A percentile compares a stretch with the other conserved stretches of the same genome.
phyloP scores from a whole-genome alignment of 2,888 invertebrate genomes.

The Ophioninae sp. region DNA sequence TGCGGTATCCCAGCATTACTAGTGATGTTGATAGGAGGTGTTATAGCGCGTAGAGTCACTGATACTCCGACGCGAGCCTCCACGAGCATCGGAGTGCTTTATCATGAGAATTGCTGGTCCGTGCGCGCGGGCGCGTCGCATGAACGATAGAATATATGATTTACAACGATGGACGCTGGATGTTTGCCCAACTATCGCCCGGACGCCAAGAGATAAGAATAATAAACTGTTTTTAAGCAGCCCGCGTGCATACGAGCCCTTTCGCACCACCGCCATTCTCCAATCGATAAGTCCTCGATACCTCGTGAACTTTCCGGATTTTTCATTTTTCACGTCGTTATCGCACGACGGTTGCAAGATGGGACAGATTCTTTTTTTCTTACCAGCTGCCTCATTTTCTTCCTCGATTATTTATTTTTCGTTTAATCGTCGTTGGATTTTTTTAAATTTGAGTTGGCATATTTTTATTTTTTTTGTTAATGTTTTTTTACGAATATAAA shows the following conservation, averaged over 20 bases:
- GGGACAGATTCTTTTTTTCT: no score
- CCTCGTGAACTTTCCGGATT: no score
- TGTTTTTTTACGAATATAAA: no score
- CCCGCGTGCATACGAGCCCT: not conserved
- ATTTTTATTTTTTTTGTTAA: no score
- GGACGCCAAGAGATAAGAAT: slow-evolving; percentile 50
- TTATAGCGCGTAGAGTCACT: not conserved
- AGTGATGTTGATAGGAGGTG: not conserved
- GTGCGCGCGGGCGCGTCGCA: slow-evolving; percentile 3
- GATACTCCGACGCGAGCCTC: not conserved
- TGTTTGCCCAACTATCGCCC: slow-evolving; percentile 60
- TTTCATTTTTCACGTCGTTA: not conserved
- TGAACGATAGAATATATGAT: slow-evolving; percentile 59
- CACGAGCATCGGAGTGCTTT: slow-evolving; percentile 30
- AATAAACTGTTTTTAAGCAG: slow-evolving; percentile 55
- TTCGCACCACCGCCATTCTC: not conserved
- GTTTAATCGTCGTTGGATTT: no score
- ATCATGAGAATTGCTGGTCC: slow-evolving; percentile 49
- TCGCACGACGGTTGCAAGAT: not conserved
- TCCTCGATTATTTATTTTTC: no score
- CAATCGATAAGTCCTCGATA: not conserved
- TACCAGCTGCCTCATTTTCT: no score
- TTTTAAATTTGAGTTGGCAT: no score
- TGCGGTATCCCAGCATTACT: not conserved
- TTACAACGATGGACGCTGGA: slow-evolving; percentile 58